Percentiles rank a stretch among this genome's conserved stretches.
Conservation (phyloP, 35 echinoderm and acorn worm species). For the Stichopus chloronotus region DNA sequence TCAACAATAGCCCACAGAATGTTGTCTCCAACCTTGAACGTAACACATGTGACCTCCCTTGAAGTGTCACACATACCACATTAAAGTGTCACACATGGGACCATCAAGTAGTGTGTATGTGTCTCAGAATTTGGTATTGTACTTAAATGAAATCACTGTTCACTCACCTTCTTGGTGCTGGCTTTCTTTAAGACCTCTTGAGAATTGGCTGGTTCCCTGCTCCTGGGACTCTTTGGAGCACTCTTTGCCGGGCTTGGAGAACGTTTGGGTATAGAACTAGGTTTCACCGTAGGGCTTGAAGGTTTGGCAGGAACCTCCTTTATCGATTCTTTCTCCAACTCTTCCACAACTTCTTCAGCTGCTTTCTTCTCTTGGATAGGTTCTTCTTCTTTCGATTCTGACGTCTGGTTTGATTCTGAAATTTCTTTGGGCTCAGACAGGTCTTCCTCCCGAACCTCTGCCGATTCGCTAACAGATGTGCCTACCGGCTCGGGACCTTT, state of each 20-base stretch:
- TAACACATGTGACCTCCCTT: no score
- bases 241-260: conserved; percentile 10
- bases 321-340: not conserved
- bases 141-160: not conserved
- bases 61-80: no score
- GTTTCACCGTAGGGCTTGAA: not conserved
- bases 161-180: not conserved
- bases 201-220: not conserved
- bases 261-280: conserved; percentile 45
- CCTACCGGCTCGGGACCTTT: not conserved
- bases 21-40: no score
- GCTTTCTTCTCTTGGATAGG: not conserved
- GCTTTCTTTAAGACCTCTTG: not conserved
- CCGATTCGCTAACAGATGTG: conserved; percentile 10
- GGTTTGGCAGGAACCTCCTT: not conserved
- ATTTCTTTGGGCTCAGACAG: not conserved
- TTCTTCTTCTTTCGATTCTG: conserved; percentile 27
- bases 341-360: not conserved
- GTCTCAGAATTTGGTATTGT: no score
- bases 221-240: conserved; percentile 35
- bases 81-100: no score
- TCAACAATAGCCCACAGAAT: no score
- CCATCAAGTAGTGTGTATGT: no score
- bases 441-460: conserved; percentile 20
- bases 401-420: not conserved